phyloP scores from a whole-genome alignment of 2,888 invertebrate species.

The Pheosia tremula region DNA sequence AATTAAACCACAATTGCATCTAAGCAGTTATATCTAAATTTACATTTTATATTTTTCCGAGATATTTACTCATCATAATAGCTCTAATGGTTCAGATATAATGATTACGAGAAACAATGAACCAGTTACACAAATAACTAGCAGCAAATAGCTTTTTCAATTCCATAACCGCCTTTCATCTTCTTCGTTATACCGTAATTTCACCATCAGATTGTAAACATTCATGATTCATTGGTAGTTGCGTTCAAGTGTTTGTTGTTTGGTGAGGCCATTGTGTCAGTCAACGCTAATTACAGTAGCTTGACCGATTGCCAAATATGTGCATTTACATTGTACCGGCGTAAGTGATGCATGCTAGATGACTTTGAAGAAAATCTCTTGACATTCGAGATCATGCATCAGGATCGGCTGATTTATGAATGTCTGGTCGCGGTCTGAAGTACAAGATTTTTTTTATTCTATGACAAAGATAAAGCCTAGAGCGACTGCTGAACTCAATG shows the following conservation, averaged over 20 bases:
- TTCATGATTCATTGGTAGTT: slow-evolving; percentile 30
- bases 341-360: slow-evolving; percentile 12
- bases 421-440: no score
- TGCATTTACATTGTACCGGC: slow-evolving; percentile 33
- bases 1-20: no score
- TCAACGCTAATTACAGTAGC: slow-evolving; percentile 48
- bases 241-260: slow-evolving; percentile 40
- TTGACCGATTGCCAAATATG: slow-evolving; percentile 63
- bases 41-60: not conserved
- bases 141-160: not conserved
- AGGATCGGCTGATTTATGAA: not conserved
- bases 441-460: not conserved
- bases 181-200: slow-evolving; percentile 11
- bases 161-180: slow-evolving; percentile 1
- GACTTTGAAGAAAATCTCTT: slow-evolving; percentile 7
- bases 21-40: no score
- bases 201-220: slow-evolving; percentile 32
- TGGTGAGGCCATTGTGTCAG: slow-evolving; percentile 40
- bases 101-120: not conserved
- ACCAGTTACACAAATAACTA: not conserved
- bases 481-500: not conserved
- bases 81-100: not conserved
- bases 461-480: no score
- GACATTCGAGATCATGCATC: not conserved
- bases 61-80: not conserved